Percentiles rank a stretch among this genome's conserved stretches.
phyloP scores from a whole-genome alignment of 2,888 invertebrate species.

The Tetragnatha montana region DNA sequence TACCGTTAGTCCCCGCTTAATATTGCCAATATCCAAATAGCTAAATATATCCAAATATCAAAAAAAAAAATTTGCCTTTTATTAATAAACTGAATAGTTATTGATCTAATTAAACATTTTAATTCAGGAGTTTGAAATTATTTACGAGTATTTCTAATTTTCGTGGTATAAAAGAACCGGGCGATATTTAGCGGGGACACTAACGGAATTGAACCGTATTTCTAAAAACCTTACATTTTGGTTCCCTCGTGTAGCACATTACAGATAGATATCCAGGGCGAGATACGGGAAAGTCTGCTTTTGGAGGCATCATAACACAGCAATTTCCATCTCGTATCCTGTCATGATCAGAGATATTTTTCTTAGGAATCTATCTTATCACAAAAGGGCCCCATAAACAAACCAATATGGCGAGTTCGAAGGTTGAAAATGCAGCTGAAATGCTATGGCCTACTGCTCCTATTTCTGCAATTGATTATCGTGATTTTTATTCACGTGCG shows the following conservation, averaged over 20 bases:
- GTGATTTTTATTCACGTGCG: neutral
- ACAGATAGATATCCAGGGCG: neutral
- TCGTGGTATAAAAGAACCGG: no score
- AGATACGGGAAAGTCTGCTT: neutral
- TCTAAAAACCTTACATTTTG: neutral
- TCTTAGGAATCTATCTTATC: neutral
- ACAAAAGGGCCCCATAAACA: no score
- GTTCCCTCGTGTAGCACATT: neutral
- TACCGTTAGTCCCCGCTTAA: no score
- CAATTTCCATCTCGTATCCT: neutral
- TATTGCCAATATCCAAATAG: no score
- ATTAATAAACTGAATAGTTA: no score
- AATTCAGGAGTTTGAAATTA: no score
- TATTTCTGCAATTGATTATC: neutral
- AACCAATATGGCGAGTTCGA: neutral
- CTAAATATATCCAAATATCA: no score
- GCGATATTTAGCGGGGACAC: no score
- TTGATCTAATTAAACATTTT: no score
- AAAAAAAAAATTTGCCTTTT: no score
- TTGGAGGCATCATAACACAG: neutral
- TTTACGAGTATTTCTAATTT: no score
- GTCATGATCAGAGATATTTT: neutral
- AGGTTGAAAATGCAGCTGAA: constrained; percentile 27
- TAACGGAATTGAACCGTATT: no score
- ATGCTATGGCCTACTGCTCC: neutral